These are phyloP conservation scores for Scaptomyza hsui DNA, from an alignment of 1,140 invertebrate genomes.

Conservation along the genomic window DNA sequence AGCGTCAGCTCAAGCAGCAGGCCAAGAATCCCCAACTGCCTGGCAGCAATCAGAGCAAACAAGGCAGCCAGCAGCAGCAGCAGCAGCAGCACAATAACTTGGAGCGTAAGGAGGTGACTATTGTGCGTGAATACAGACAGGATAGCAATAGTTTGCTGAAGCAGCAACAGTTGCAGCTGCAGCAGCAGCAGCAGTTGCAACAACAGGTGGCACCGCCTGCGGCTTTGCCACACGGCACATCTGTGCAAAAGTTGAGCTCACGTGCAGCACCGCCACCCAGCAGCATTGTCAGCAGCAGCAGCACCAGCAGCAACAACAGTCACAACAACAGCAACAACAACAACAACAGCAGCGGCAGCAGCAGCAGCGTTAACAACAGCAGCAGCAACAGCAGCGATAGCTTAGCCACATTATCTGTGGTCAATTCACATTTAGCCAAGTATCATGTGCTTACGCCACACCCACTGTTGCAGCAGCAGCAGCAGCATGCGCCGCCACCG, in stretches of 20 bases:
- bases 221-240: conserved; percentile 59
- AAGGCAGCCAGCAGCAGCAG: conserved; percentile 80
- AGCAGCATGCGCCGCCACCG: conserved; percentile 58
- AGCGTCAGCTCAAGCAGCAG: conserved; percentile 72
- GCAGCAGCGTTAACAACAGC: conserved; percentile 44
- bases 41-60: conserved; percentile 53
- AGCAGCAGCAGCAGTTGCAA: conserved; percentile 21
- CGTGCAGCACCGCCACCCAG: conserved; percentile 18
- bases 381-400: conserved; percentile 83
- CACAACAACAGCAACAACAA: neutral
- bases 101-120: conserved; percentile 84
- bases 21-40: conserved; percentile 83
- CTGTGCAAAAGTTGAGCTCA: conserved; percentile 63
- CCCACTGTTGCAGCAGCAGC: conserved; percentile 64
- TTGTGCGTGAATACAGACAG: conserved; percentile 85
- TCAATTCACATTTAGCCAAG: conserved; percentile 84
- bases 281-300: no score
- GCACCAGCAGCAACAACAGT: conserved; percentile 17
- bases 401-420: conserved; percentile 89
- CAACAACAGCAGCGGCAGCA: conserved; percentile 8
- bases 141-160: conserved; percentile 60
- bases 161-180: conserved; percentile 26
- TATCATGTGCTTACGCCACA: conserved; percentile 61
- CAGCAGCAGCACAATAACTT: conserved; percentile 63
- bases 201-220: conserved; percentile 14